Evolutionary conservation across 2,797 vertebrate genomes (phyloP), one percentile per base, ranked within the genome.

Genomic region (Menidia menidia): DNA sequence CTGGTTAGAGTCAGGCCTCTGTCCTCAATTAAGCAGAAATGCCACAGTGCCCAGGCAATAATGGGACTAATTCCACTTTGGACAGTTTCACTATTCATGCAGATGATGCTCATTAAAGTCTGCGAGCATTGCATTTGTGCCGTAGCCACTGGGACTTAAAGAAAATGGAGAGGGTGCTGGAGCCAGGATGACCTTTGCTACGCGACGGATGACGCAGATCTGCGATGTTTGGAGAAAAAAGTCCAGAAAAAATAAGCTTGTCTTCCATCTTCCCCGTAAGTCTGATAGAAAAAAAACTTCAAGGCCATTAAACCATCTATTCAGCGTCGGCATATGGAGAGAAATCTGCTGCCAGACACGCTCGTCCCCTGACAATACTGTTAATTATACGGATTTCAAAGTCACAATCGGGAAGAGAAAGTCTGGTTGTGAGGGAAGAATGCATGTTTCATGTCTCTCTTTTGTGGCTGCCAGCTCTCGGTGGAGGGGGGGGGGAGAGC

Each of bases 311-410:
- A 85, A 83, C 76, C 30, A 70, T 84, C 60, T 76, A 75, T 81
- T 84, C 73, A 55, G 81, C 72, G 62, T 59, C 9, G 10, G 82
- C 89, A 89, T 84, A 84, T 84, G 84, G 84, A 78, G 80, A 81
- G 58, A 65, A 86, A 85, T 78, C 79, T 73, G 78, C 85, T 63
- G 82, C 85, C 81, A 71, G 51, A 74, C 73, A 54, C 25, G 68
- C 71, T 82, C 5, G 7, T 86, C 82, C 80, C 84, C 57, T 65
- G 87, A 88, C 71, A 83, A 81, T 82, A 75, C 59, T 63, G 67
- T 83, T 85, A 89, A 88, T 90, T 90, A 87, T 85, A 81, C 80
- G 64, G 67, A 90, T 86, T 89, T 89, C 86, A 87, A 90, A 91
- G 82, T 86, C 69, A 68, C 73, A 84, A 77, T 78, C 77, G 67